These are phyloP conservation scores for Gyrodactylus salaris DNA, from an alignment of 1,140 invertebrate species.

Conservation along the genomic window DNA sequence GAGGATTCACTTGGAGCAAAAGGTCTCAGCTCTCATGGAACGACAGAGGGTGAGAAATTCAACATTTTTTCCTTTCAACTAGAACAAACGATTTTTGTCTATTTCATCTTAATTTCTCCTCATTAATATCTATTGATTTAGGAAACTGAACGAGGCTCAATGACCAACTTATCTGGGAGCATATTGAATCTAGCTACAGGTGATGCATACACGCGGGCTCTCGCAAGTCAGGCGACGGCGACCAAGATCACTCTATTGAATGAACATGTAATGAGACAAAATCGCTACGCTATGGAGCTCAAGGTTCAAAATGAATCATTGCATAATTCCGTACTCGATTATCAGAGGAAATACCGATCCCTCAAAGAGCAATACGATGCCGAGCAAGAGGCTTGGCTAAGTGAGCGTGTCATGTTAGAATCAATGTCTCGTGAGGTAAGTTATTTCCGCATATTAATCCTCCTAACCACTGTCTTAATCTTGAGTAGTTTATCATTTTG, in stretches of 20 bases:
- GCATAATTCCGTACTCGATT: background rate
- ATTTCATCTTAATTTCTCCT: background rate
- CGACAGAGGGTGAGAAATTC: background rate
- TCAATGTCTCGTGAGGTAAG: background rate
- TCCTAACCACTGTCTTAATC: too few relatives aligned
- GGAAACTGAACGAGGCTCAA: background rate
- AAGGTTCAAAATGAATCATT: slow-evolving; percentile 2
- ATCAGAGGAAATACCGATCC: background rate
- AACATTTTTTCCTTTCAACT: too few relatives aligned
- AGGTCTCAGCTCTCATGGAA: background rate
- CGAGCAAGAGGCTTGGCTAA: background rate
- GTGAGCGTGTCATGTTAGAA: background rate
- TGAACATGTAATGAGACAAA: slow-evolving; percentile 1
- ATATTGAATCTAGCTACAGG: background rate
- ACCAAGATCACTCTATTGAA: background rate
- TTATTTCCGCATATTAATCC: too few relatives aligned
- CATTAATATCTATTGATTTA: too few relatives aligned
- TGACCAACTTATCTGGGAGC: background rate
- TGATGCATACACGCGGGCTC: background rate
- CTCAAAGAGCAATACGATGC: slow-evolving; percentile 3
- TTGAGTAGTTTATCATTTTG: too few relatives aligned
- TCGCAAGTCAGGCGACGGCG: background rate
- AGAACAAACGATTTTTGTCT: background rate
- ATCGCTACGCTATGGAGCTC: background rate
- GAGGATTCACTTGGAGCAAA: background rate